Conservation (phyloP, 2,113 vertebrate genomes). For the Shinisaurus crocodilurus region DNA sequence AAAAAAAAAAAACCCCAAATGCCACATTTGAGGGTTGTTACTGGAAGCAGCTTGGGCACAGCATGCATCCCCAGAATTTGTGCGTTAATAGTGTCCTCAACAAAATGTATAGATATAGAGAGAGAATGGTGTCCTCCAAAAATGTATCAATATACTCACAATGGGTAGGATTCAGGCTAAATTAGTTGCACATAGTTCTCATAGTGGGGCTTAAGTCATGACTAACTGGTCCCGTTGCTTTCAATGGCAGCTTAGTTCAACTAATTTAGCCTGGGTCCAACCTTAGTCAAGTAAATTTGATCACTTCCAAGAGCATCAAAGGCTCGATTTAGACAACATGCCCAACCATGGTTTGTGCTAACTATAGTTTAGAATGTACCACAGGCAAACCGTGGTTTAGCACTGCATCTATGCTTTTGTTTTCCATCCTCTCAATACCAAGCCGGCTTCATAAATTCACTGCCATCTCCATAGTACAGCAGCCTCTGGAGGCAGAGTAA, state of each 20-base stretch:
- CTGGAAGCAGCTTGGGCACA: too few species aligned
- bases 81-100: too few species aligned
- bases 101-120: not conserved
- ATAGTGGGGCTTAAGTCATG: not conserved
- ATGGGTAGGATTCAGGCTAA: not conserved
- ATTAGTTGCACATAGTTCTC: too few species aligned
- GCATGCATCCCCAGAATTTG: too few species aligned
- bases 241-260: not conserved
- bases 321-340: not conserved
- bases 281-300: not conserved
- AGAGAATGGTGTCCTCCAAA: too few species aligned
- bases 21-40: too few species aligned
- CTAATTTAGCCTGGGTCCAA: not conserved
- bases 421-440: not conserved
- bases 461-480: not conserved
- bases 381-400: not conserved
- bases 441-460: not conserved
- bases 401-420: not conserved
- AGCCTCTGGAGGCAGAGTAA: not conserved
- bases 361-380: not conserved
- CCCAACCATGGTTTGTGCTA: not conserved
- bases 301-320: accelerated
- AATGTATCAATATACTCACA: not conserved
- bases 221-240: not conserved
- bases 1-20: too few species aligned